Conservation (phyloP, 2,113 vertebrate genomes). For the Passer montanus region DNA sequence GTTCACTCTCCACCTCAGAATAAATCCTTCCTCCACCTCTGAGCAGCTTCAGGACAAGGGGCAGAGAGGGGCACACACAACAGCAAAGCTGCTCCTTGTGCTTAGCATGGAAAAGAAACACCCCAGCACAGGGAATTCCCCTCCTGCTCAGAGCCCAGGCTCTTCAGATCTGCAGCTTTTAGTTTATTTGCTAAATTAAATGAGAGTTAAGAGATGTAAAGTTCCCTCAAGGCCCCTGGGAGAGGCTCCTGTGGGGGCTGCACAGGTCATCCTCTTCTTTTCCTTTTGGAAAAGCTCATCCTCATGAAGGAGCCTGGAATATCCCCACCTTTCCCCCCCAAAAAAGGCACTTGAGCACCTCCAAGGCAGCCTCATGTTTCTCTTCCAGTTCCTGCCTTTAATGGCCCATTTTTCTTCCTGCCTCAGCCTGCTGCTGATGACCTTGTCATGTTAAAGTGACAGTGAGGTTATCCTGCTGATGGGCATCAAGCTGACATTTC, state of each 20-base stretch:
- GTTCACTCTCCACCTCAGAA: background rate
- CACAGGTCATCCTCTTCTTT: background rate
- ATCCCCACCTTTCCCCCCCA: background rate
- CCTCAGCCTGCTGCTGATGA: slow-evolving; percentile 9
- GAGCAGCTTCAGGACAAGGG: background rate
- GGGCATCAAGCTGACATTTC: slow-evolving; percentile 19
- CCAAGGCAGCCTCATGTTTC: background rate
- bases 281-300: background rate
- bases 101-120: background rate
- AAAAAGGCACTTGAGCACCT: background rate
- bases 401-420: slow-evolving; percentile 54
- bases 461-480: background rate
- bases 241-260: background rate
- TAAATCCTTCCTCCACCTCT: background rate
- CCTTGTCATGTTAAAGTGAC: slow-evolving; percentile 61
- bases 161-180: background rate
- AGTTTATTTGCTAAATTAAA: background rate
- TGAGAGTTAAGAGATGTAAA: background rate
- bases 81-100: background rate
- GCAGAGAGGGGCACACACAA: background rate
- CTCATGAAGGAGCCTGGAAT: background rate
- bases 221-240: background rate
- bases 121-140: background rate
- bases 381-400: background rate
- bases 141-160: background rate